Evolutionary conservation across 2,113 vertebrate genomes (phyloP).

Genomic region (Shinisaurus crocodilurus): DNA sequence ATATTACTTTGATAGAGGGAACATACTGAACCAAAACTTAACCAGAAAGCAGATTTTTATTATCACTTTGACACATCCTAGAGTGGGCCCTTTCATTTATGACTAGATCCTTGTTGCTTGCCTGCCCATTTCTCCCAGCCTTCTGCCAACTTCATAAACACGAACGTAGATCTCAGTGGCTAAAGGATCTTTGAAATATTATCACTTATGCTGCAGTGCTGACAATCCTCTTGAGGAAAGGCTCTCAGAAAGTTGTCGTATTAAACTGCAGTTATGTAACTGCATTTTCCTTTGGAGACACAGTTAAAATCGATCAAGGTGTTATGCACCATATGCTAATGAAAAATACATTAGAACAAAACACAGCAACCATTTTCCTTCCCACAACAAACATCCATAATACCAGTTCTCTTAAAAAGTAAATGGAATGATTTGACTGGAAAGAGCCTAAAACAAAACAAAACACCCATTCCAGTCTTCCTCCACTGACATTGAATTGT

Average conservation of each 20-base stretch:
- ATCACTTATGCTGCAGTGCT: fast-evolving
- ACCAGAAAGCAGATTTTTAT: neutral
- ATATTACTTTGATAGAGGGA: neutral
- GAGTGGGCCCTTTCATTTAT: neutral
- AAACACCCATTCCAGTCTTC: neutral
- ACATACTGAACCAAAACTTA: neutral
- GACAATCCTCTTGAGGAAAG: fast-evolving
- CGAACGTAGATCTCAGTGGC: neutral
- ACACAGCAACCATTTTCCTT: neutral
- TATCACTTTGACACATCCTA: neutral
- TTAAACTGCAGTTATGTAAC: neutral
- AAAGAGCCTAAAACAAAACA: neutral
- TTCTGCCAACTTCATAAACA: neutral
- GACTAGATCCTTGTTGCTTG: neutral
- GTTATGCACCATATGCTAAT: neutral
- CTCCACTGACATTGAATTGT: neutral
- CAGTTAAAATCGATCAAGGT: fast-evolving
- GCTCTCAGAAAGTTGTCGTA: neutral
- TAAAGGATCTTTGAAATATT: conserved; percentile 13
- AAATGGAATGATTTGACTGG: neutral
- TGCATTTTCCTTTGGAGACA: neutral
- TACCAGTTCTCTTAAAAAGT: neutral
- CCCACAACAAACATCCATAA: neutral
- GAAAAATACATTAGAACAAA: conserved; percentile 28
- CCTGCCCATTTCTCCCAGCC: neutral